Evolutionary conservation across 2,888 invertebrate genomes (phyloP), one percentile per base, ranked within the genome.

Genomic region (Apamea anceps): DNA sequence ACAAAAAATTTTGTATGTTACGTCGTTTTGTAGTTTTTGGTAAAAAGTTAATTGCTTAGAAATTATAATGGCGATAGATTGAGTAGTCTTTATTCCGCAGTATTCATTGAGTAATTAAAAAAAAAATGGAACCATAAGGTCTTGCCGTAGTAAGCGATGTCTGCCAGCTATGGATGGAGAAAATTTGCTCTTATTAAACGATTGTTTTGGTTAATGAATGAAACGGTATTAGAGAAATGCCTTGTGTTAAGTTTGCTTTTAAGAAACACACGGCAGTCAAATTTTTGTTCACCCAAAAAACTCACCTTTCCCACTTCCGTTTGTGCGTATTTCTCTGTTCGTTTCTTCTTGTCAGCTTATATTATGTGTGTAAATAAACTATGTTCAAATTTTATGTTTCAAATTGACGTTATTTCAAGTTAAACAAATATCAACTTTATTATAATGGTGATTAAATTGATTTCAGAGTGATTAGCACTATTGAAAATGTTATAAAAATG

Each of bases 11-110:
- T 32, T 77, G 51, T 74, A 51, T 66, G 65, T 74, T 72, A 63
- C 57, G n/a, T 79, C 25, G 62, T 74, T 74, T 54, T 66, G 21
- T 74, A 25, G 2, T 12, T 73, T 51, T 32, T 42, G 7, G 12
- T 65, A 13, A 15, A 32, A 54, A 51, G 18, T 63, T 15, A 15
- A 74, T 63, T 15, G 37, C 37, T 65, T 37, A 25, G 37, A 65
- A 65, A 37, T 37, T 12, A 65, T 25, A 65, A 65, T 65, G 37
- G 12, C 37, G 12, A 2, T 37, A 65, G 21, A 65, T 65, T 37
- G 5, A 32, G 21, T 12, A 10, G 25, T 37, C 6, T 37, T 65
- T 37, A 65, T 37, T 65, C 21, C 6, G 25, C 12, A 37, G 37
- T 37, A 5, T 65, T 25, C 6, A 37, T 37, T 37, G 12, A 65